These are phyloP conservation scores for Dunckerocampus dactyliophorus DNA, from an alignment of 2,113 vertebrate genomes.

Conservation along the genomic window DNA sequence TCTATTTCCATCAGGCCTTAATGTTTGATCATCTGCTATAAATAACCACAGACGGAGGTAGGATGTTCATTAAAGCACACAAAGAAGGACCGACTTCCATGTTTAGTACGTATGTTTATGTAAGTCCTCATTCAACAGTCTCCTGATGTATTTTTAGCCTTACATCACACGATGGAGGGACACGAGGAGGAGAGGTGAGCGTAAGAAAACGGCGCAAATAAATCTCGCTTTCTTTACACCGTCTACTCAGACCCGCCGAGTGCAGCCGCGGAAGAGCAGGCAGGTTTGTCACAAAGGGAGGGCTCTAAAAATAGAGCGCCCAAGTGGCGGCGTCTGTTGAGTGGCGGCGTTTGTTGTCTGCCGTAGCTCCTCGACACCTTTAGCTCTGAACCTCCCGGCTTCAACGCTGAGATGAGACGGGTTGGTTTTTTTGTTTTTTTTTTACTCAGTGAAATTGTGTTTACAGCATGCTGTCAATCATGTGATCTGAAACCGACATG, in stretches of 20 bases:
- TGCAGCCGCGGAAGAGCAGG: conserved; percentile 56
- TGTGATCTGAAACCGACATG: too few species aligned
- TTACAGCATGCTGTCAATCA: too few species aligned
- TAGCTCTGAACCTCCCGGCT: conserved; percentile 25
- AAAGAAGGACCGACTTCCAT: too few species aligned
- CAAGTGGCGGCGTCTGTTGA: conserved; percentile 59
- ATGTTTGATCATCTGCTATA: conserved; percentile 39
- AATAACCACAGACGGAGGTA: conserved; percentile 39
- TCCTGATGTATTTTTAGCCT: background rate
- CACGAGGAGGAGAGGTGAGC: too few species aligned
- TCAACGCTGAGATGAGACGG: conserved; percentile 2
- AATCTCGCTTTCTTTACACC: background rate
- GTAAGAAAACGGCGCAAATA: background rate
- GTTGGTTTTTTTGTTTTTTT: too few species aligned
- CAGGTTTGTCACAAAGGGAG: conserved; percentile 60
- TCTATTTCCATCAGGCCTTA: conserved; percentile 40
- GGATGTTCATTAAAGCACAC: too few species aligned
- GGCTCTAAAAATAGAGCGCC: conserved; percentile 71
- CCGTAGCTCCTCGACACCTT: conserved; percentile 27
- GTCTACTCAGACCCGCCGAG: conserved; percentile 24
- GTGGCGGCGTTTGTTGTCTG: conserved; percentile 57
- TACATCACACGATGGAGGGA: background rate
- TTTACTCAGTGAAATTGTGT: background rate
- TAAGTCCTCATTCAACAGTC: background rate
- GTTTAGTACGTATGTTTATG: too few species aligned